Conservation (phyloP, 2,113 vertebrate species). For the Tachysurus fulvidraco region DNA sequence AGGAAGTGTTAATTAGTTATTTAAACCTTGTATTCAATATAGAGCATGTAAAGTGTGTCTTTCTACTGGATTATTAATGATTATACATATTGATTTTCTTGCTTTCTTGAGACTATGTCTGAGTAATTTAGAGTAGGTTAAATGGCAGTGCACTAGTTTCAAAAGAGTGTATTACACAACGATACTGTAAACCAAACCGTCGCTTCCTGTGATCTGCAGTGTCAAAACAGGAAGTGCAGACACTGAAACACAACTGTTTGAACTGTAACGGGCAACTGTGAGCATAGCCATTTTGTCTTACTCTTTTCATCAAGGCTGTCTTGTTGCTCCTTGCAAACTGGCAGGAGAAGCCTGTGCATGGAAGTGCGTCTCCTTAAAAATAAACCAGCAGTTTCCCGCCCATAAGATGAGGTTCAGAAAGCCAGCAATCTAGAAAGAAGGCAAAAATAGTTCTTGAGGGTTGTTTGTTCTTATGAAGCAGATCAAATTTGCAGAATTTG, state of each 20-base stretch:
- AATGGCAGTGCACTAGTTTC: neutral
- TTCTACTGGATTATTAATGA: neutral
- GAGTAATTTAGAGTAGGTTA: neutral
- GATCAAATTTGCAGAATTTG: neutral
- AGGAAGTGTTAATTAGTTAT: neutral
- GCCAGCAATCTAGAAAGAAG: constrained; percentile 82
- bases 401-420: constrained; percentile 93
- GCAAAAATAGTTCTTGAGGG: neutral
- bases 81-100: neutral
- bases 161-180: neutral
- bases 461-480: neutral
- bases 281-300: neutral
- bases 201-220: neutral
- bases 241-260: neutral
- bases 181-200: neutral
- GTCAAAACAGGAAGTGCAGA: neutral
- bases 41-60: neutral
- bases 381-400: constrained; percentile 95
- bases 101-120: neutral
- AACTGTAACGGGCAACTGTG: constrained; percentile 9
- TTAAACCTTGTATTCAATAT: neutral
- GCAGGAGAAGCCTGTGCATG: constrained; percentile 77
- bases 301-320: constrained; percentile 55
- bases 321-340: constrained; percentile 59
- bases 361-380: constrained; percentile 92